Evolutionary conservation across 2,888 invertebrate genomes (phyloP), one percentile per base, ranked within the genome.

Genomic region (Spodoptera exigua): DNA sequence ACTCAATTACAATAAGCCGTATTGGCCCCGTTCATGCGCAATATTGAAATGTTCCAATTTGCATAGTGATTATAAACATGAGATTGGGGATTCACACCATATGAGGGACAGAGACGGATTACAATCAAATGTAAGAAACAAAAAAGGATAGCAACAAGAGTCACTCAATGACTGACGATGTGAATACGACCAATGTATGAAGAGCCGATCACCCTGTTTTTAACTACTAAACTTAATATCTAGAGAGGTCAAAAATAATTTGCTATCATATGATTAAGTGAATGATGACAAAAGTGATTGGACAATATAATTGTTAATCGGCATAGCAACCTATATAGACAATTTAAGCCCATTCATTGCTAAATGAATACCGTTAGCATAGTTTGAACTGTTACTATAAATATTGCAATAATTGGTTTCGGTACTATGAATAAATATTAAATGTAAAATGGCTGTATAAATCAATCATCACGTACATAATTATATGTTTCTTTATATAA

Each of bases 41-140:
- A 87, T 89, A 90, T 90, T 90, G 86, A 87, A 91, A 89, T 87
- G 83, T 84, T 85, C 83, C 84, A 88, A 90, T 91, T 91, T 90
- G 89, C 90, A 91, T 91, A 90, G 89, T 89, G 90, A 90, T 89
- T 90, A 90, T 89, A 87, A 87, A 88, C 85, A 89, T 85, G 88
- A 88, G 83, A 81, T 83, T 85, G 85, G 78, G 80, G 80, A 84
- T 84, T 86, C 82, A 82, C 80, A 78, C 68, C 70, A 76, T 60
- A 61, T 56, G 78, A 71, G 75, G 44, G 82, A 84, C 65, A 77
- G 77, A 76, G 83, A 85, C 47, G 69, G 74, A 71, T 74, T 60
- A 72, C 74, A 61, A 62, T 49, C 56, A 70, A 74, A 65, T 44
- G 61, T 43, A 59, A 60, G 52, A 59, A 69, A 72, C 52, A 70